Conservation (phyloP, 2,797 vertebrate genomes). For the Chrysolophus pictus region DNA sequence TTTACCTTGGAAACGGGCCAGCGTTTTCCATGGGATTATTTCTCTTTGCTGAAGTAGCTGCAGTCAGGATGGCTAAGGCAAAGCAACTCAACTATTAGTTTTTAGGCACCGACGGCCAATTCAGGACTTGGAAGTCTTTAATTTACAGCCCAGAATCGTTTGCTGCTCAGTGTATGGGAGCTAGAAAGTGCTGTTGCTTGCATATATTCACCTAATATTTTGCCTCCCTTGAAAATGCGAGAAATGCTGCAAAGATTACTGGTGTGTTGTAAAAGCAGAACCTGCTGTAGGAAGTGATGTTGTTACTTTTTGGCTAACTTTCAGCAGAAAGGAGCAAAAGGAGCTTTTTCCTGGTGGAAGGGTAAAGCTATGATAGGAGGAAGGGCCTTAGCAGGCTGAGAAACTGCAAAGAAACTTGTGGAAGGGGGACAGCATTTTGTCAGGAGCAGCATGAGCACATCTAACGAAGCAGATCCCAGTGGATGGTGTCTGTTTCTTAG, state of each 20-base stretch:
- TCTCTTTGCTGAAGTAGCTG: neutral
- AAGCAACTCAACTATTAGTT: neutral
- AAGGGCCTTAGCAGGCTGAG: neutral
- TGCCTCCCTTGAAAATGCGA: neutral
- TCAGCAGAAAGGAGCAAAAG: neutral
- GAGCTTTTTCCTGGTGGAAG: neutral
- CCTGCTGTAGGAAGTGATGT: neutral
- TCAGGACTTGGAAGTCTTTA: neutral
- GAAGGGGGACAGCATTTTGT: neutral
- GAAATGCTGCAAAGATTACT: neutral
- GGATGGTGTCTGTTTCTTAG: neutral
- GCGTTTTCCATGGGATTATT: constrained; percentile 26
- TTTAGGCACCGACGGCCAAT: neutral
- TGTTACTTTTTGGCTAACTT: neutral
- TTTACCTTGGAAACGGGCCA: constrained; percentile 51
- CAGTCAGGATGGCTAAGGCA: neutral
- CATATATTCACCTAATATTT: neutral
- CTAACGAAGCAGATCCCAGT: neutral
- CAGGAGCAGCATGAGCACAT: neutral
- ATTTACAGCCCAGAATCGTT: neutral
- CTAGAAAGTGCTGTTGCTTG: neutral
- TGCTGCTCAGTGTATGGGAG: neutral
- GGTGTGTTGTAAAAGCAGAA: neutral
- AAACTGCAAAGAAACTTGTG: neutral
- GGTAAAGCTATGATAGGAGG: neutral